Percentiles rank a stretch among this genome's conserved stretches.
Evolutionary conservation across 2,888 invertebrate genomes (phyloP).

Genomic region (Odontothrips loti): DNA sequence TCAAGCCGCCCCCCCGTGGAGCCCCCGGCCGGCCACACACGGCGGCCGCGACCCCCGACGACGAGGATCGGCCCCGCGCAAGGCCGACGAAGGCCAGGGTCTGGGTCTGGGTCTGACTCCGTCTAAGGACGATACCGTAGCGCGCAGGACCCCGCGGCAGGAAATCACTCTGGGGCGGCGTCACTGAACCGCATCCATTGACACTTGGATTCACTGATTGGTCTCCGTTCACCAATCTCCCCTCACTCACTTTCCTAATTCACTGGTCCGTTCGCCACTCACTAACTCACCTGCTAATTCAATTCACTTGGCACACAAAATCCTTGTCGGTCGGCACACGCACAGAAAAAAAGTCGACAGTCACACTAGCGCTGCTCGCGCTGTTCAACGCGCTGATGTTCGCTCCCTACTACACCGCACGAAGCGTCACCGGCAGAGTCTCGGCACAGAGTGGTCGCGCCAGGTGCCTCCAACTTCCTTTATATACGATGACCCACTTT

Average conservation of each 20-base stretch:
- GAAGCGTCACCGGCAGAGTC: constrained; percentile 11
- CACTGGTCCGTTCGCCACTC: not conserved
- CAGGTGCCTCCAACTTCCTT: constrained; percentile 73
- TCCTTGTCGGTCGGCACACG: not conserved
- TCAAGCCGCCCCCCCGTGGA: no score
- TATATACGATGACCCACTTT: constrained; percentile 79
- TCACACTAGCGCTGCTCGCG: no score
- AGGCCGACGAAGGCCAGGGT: not conserved
- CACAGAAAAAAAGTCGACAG: not conserved
- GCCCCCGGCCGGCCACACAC: no score
- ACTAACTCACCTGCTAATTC: not conserved
- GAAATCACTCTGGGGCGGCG: not conserved
- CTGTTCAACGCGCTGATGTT: no score
- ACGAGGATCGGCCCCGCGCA: not conserved
- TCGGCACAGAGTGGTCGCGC: constrained; percentile 27
- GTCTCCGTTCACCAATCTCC: not conserved
- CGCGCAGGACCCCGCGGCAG: not conserved
- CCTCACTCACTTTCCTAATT: not conserved
- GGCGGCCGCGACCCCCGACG: not conserved
- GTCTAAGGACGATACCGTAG: not conserved
- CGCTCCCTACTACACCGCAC: not conserved
- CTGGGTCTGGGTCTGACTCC: not conserved
- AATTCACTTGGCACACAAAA: not conserved
- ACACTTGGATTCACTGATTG: not conserved
- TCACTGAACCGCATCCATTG: not conserved